phyloP scores from a whole-genome alignment of 2,888 invertebrate genomes.

The Drosophila prolongata region DNA sequence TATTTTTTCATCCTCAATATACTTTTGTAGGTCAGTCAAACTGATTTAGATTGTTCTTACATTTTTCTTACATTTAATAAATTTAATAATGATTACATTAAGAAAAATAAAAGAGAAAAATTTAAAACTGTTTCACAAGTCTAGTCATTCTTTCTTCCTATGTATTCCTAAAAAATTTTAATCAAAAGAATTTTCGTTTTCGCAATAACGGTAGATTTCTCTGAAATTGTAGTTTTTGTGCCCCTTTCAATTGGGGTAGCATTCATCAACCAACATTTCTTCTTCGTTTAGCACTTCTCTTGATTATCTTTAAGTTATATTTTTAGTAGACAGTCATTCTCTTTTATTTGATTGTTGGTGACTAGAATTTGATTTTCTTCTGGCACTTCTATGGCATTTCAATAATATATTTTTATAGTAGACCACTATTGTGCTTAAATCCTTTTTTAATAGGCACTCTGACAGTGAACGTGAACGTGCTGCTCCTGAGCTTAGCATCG shows the following conservation, averaged over 20 bases:
- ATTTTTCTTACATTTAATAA: too few relatives aligned
- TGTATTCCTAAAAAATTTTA: background rate
- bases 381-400: conserved; percentile 2
- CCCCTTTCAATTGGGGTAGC: background rate
- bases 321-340: background rate
- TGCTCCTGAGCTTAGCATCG: conserved; percentile 96
- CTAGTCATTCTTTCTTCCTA: background rate
- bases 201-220: background rate
- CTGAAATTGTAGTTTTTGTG: too few relatives aligned
- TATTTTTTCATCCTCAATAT: too few relatives aligned
- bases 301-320: background rate
- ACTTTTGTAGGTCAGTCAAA: too few relatives aligned
- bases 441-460: conserved; percentile 89
- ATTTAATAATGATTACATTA: too few relatives aligned
- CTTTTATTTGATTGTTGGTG: conserved; percentile 1
- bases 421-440: background rate
- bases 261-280: too few relatives aligned
- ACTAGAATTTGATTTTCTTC: conserved; percentile 11
- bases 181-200: background rate
- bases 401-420: background rate
- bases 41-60: too few relatives aligned
- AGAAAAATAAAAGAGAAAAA: too few relatives aligned
- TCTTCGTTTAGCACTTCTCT: too few relatives aligned
- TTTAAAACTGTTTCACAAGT: background rate
- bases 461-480: conserved; percentile 96